Percentiles rank a stretch among this genome's conserved stretches.
Evolutionary conservation across 2,888 invertebrate species (phyloP).

Genomic region (Camponotus fellah): DNA sequence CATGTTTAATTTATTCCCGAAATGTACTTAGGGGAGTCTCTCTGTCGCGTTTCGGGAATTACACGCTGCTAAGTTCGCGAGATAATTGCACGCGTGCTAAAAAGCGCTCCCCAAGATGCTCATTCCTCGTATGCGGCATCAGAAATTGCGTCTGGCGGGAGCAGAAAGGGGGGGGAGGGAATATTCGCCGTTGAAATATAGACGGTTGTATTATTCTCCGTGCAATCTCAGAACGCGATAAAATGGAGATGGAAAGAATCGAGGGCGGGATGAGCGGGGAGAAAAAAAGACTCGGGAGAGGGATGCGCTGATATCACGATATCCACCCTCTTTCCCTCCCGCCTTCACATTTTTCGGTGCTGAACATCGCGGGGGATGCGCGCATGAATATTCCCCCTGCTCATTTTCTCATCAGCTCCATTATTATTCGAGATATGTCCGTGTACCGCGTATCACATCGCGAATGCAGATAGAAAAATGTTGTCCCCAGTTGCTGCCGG

Average conservation of each 20-base stretch:
- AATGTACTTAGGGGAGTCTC: neutral
- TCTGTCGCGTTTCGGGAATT: neutral
- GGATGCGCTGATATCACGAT: neutral
- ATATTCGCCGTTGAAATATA: constrained; percentile 22
- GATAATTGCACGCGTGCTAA: constrained; percentile 27
- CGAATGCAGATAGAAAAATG: neutral
- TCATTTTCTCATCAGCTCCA: constrained; percentile 32
- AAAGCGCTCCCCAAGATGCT: constrained; percentile 16
- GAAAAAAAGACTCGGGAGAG: constrained; percentile 7
- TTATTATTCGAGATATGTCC: constrained; percentile 18
- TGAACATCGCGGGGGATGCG: neutral
- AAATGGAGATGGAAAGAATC: constrained; percentile 6
- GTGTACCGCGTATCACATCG: neutral
- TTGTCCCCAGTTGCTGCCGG: neutral
- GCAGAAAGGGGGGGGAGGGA: neutral
- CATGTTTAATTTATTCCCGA: neutral
- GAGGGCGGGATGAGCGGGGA: neutral
- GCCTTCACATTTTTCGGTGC: neutral
- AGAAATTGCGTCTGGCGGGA: constrained; percentile 24
- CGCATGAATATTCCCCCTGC: constrained; percentile 31
- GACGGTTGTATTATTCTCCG: constrained; percentile 6
- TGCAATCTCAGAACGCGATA: constrained; percentile 17
- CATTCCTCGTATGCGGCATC: neutral
- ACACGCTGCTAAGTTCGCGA: neutral
- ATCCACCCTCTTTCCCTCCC: neutral